phyloP scores from a whole-genome alignment of 2,888 invertebrate species.

The Leucophora obtusa region DNA sequence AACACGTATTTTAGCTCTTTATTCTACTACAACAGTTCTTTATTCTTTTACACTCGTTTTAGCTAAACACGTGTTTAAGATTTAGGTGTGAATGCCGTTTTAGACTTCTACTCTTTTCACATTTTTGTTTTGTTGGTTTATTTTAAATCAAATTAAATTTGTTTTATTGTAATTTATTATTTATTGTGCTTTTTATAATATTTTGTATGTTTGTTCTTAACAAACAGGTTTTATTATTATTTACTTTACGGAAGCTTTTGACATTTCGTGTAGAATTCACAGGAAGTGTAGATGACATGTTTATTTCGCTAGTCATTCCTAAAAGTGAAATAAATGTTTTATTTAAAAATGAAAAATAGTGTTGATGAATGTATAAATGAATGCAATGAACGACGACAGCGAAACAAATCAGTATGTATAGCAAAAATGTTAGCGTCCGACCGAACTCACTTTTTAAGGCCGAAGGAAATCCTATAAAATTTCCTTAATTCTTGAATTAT shows the following conservation, averaged over 20 bases:
- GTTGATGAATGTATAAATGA: not conserved
- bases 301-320: not conserved
- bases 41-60: no score
- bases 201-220: not conserved
- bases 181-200: not conserved
- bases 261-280: slow-evolving; percentile 23
- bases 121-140: not conserved
- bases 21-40: no score
- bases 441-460: no score
- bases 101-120: no score
- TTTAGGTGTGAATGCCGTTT: no score
- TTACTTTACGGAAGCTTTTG: slow-evolving; percentile 26
- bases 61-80: no score
- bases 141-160: not conserved
- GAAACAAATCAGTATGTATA: not conserved
- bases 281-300: slow-evolving; percentile 35
- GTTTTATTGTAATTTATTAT: not conserved
- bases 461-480: no score
- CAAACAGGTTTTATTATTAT: slow-evolving; percentile 25
- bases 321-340: not conserved
- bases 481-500: no score
- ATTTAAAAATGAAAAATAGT: not conserved
- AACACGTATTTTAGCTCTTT: no score
- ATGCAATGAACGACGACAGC: not conserved
- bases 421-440: not conserved